phyloP scores from a whole-genome alignment of 2,888 invertebrate genomes.

The Polia nebulosa region DNA sequence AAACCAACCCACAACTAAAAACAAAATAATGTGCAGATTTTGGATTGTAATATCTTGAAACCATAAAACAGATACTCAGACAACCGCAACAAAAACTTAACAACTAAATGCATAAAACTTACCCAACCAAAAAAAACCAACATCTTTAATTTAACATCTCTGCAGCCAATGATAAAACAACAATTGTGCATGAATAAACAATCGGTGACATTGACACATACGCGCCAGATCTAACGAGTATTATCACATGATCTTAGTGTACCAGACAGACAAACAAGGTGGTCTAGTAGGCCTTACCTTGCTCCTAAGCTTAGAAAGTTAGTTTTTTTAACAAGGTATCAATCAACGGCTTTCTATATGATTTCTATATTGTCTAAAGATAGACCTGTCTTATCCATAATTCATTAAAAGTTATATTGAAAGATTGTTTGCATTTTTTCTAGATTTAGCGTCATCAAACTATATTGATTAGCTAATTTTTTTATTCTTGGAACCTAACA shows the following conservation, averaged over 20 bases:
- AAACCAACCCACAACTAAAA: no score
- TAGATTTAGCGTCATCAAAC: slow-evolving; percentile 5
- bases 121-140: slow-evolving; percentile 8
- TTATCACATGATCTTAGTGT: slow-evolving; percentile 70
- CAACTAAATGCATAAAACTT: neutral
- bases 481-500: neutral
- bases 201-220: slow-evolving; percentile 84
- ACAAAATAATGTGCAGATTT: neutral
- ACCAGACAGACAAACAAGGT: slow-evolving; percentile 47
- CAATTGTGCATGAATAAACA: slow-evolving; percentile 61
- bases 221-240: slow-evolving; percentile 84
- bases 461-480: neutral
- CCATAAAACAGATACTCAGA: neutral
- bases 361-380: slow-evolving; percentile 68
- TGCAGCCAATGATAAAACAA: slow-evolving; percentile 51
- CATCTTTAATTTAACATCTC: slow-evolving; percentile 6
- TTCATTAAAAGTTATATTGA: slow-evolving; percentile 36
- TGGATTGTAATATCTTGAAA: neutral
- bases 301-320: slow-evolving; percentile 63
- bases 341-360: slow-evolving; percentile 68
- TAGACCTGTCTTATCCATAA: slow-evolving; percentile 59
- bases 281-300: slow-evolving; percentile 61
- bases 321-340: slow-evolving; percentile 65
- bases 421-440: neutral
- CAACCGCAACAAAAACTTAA: neutral